phyloP scores from a whole-genome alignment of 2,888 invertebrate species.

The Ichneumoninae sp. region DNA sequence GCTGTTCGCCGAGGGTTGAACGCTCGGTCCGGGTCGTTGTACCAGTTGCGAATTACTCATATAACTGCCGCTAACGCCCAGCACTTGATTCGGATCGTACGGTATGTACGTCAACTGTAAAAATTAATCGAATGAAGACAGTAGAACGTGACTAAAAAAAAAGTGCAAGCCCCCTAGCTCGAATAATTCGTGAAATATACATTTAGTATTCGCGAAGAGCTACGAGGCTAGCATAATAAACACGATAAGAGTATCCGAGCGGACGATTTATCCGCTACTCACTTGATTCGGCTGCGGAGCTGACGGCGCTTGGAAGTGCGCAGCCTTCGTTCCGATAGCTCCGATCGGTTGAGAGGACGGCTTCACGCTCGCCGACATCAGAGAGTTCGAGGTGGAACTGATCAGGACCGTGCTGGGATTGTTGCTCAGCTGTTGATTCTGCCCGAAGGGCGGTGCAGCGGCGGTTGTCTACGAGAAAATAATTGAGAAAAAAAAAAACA shows the following conservation, averaged over 20 bases:
- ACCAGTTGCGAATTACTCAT: slow-evolving; percentile 88
- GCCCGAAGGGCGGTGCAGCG: slow-evolving; percentile 89
- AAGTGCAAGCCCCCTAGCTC: too few species aligned
- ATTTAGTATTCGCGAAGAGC: too few species aligned
- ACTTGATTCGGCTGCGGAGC: slow-evolving; percentile 86
- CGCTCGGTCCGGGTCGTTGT: slow-evolving; percentile 86
- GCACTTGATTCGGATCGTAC: slow-evolving; percentile 86
- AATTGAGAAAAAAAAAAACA: slow-evolving; percentile 4
- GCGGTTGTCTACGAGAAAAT: slow-evolving; percentile 78
- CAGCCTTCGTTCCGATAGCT: slow-evolving; percentile 91
- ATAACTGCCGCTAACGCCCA: slow-evolving; percentile 86
- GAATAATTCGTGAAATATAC: not conserved
- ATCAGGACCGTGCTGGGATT: slow-evolving; percentile 95
- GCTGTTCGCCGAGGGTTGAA: slow-evolving; percentile 83
- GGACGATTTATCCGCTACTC: slow-evolving; percentile 43
- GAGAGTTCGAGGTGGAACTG: slow-evolving; percentile 93
- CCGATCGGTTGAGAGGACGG: slow-evolving; percentile 93
- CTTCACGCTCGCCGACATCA: slow-evolving; percentile 95
- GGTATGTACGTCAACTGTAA: slow-evolving; percentile 86
- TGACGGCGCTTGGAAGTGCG: slow-evolving; percentile 86
- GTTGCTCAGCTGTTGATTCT: slow-evolving; percentile 91
- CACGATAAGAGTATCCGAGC: not conserved
- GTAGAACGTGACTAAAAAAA: too few species aligned
- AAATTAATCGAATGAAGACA: slow-evolving; percentile 3
- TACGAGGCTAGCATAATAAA: not conserved